Percentiles rank a stretch among this genome's conserved stretches.
Evolutionary conservation across 2,113 vertebrate genomes (phyloP).

Genomic region (Pungitius pungitius): DNA sequence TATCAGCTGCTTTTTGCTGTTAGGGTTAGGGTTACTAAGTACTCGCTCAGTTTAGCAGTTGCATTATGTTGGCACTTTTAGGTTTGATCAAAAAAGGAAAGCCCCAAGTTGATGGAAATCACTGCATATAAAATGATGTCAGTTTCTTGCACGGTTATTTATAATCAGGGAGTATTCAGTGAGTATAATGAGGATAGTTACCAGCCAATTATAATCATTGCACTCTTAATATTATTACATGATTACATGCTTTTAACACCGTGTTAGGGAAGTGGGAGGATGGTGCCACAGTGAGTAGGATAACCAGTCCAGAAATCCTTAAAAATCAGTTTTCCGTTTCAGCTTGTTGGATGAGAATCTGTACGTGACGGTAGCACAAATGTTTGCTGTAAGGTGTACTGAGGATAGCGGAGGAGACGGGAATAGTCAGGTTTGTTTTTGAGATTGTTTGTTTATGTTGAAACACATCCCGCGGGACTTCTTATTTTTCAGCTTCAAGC

Average conservation of each 20-base stretch:
- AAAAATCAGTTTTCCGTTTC: neutral
- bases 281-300: neutral
- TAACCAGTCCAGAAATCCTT: neutral
- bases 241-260: neutral
- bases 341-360: neutral
- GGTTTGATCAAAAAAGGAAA: neutral
- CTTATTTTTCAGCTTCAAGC: conserved; percentile 26
- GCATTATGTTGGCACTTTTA: neutral
- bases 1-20: neutral
- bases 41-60: neutral
- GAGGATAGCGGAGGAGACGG: neutral
- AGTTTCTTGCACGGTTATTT: neutral
- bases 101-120: neutral
- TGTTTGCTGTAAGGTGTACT: neutral
- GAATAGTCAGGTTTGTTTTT: neutral
- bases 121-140: neutral
- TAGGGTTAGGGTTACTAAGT: no score
- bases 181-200: neutral
- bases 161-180: neutral
- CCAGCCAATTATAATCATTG: neutral
- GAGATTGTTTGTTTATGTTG: conserved; percentile 17
- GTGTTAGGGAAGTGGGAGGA: neutral
- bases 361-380: neutral
- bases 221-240: neutral
- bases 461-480: neutral